phyloP scores from a whole-genome alignment of 2,797 vertebrate species.

The Cephalopachus bancanus region DNA sequence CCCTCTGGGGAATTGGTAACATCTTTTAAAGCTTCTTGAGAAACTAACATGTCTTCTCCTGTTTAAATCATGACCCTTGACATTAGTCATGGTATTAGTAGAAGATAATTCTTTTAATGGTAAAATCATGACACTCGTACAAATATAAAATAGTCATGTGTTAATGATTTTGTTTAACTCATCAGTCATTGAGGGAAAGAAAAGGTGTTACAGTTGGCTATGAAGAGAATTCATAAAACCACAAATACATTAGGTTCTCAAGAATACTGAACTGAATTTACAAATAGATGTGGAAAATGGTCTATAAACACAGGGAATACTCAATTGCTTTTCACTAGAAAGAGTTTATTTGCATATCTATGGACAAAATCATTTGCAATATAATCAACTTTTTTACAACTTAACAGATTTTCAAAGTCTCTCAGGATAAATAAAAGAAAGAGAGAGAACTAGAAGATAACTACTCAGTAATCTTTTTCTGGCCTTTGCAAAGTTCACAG shows the following conservation, averaged over 20 bases:
- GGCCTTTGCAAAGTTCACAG: background rate
- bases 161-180: slow-evolving; percentile 2
- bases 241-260: background rate
- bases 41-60: slow-evolving; percentile 59
- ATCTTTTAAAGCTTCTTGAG: slow-evolving; percentile 72
- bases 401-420: background rate
- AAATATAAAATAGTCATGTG: background rate
- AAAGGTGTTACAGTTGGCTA: background rate
- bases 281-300: background rate
- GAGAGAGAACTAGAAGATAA: background rate
- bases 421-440: slow-evolving; percentile 5
- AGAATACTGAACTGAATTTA: background rate
- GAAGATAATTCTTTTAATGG: background rate
- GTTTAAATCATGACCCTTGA: slow-evolving; percentile 61
- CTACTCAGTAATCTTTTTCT: background rate
- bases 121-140: background rate
- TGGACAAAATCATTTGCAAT: background rate
- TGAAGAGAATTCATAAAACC: background rate
- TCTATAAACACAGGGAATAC: background rate
- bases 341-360: background rate
- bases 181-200: background rate
- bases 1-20: slow-evolving; percentile 23
- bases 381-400: background rate
- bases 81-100: background rate
- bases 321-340: background rate